These are phyloP conservation scores for Adoxophyes honmai DNA, from an alignment of 1,140 invertebrate genomes.

Conservation along the genomic window DNA sequence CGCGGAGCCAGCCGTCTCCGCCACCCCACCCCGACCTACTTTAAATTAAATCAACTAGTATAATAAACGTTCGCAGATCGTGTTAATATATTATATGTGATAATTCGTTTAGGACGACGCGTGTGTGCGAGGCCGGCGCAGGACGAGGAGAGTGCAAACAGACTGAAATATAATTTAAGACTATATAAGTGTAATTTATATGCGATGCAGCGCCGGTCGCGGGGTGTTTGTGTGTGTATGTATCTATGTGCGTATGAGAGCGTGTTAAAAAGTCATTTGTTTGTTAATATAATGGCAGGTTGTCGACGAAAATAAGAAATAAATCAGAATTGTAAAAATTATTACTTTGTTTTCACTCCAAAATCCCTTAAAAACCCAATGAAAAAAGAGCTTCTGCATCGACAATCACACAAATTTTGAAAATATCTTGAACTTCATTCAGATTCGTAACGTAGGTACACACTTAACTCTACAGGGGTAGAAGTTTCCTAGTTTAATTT, in stretches of 20 bases:
- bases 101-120: constrained; percentile 75
- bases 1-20: constrained; percentile 69
- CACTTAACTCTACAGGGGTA: no score
- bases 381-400: no score
- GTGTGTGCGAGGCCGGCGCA: constrained; percentile 73
- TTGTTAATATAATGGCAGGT: constrained; percentile 77
- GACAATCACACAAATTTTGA: no score
- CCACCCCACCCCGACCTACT: constrained; percentile 71
- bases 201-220: constrained; percentile 75
- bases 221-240: constrained; percentile 74
- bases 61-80: constrained; percentile 73
- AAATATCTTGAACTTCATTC: no score
- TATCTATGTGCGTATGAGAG: constrained; percentile 72
- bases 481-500: no score
- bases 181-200: constrained; percentile 76
- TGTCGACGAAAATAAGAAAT: constrained; percentile 76
- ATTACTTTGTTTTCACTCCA: constrained; percentile 46
- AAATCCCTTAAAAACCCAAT: not conserved
- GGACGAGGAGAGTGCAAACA: constrained; percentile 75
- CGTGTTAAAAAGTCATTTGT: constrained; percentile 73
- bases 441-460: no score
- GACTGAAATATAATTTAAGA: constrained; percentile 76
- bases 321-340: constrained; percentile 75
- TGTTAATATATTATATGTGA: constrained; percentile 78
- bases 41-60: constrained; percentile 74